Evolutionary conservation across 2,888 invertebrate genomes (phyloP).

Genomic region (Caenorhabditis sp.): DNA sequence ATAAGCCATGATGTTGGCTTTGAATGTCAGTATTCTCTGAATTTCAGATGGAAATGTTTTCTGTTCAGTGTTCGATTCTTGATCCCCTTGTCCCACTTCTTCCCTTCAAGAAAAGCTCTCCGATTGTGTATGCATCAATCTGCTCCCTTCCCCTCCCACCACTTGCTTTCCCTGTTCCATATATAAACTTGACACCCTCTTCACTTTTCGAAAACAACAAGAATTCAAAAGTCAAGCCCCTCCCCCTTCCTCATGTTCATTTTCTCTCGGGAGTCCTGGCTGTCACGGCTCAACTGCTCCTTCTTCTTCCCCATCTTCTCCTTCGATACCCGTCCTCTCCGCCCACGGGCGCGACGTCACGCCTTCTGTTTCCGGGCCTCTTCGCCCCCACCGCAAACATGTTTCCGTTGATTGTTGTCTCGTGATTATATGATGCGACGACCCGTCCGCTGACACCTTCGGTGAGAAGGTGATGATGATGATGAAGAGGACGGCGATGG

Average conservation of each 20-base stretch:
- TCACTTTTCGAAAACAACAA: too few species aligned
- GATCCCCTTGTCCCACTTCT: not conserved
- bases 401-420: not conserved
- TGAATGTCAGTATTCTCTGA: too few species aligned
- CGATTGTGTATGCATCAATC: constrained; percentile 9
- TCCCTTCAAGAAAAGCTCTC: too few species aligned
- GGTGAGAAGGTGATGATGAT: too few species aligned
- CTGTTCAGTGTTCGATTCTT: not conserved
- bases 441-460: not conserved
- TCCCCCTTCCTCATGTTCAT: not conserved
- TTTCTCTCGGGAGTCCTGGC: not conserved
- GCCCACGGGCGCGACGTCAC: not conserved
- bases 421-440: constrained; percentile 4
- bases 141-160: not conserved
- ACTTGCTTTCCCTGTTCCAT: too few species aligned
- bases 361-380: constrained; percentile 7
- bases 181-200: too few species aligned
- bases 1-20: too few species aligned
- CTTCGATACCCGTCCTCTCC: not conserved
- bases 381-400: constrained; percentile 1
- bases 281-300: not conserved
- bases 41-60: too few species aligned
- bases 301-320: too few species aligned
- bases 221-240: too few species aligned
- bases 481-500: too few species aligned